These are phyloP conservation scores for Calvadosia cruxmelitensis DNA, from an alignment of 30 jellyfish, hydroid and myxozoan genomes.

Conservation along the genomic window DNA sequence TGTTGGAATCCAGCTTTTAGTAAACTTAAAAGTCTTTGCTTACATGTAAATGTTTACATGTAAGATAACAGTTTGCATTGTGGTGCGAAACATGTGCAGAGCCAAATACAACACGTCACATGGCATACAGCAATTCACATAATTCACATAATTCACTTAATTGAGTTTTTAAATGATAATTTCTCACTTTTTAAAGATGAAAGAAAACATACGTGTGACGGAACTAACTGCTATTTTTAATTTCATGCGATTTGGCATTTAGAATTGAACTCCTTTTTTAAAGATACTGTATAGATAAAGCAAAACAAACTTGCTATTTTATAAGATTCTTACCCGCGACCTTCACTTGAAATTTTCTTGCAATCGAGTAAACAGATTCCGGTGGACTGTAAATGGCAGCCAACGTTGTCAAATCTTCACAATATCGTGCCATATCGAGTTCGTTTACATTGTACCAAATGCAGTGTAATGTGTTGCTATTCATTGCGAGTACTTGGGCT, in stretches of 20 bases:
- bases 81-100: too few species aligned
- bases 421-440: slow-evolving; percentile 16
- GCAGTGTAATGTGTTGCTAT: slow-evolving; percentile 25
- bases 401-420: slow-evolving; percentile 18
- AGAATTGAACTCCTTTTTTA: background rate
- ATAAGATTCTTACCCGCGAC: slow-evolving; percentile 27
- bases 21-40: too few species aligned
- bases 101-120: too few species aligned
- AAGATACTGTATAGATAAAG: background rate
- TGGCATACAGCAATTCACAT: too few species aligned
- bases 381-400: slow-evolving; percentile 38
- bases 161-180: too few species aligned
- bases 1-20: too few species aligned
- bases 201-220: too few species aligned
- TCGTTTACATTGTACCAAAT: slow-evolving; percentile 30
- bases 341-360: slow-evolving; percentile 44
- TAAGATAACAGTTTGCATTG: too few species aligned
- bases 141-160: too few species aligned
- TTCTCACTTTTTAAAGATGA: too few species aligned
- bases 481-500: slow-evolving; percentile 11
- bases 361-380: slow-evolving; percentile 36
- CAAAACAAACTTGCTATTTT: background rate
- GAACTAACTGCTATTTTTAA: too few species aligned
- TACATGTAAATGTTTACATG: too few species aligned
- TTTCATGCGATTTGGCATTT: background rate